Evolutionary conservation across 2,888 invertebrate genomes (phyloP), one percentile per base, ranked within the genome.

Genomic region (Morpho helenor): DNA sequence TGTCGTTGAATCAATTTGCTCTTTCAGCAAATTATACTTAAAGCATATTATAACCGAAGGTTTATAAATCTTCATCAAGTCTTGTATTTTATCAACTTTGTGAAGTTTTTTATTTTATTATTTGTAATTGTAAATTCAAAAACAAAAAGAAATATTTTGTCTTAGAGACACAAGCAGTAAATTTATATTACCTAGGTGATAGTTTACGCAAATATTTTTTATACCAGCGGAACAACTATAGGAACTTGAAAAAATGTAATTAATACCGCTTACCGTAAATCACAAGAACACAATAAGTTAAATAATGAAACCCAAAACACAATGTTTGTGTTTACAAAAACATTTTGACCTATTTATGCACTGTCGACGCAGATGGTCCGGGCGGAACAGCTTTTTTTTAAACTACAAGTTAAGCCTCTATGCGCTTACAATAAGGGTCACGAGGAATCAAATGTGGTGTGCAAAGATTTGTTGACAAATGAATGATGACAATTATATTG

Each of bases 401-500:
- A 51, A 60, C 56, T 65, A 63, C 61, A 66, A 71, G 64, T 68
- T 70, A 73, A 77, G 73, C 74, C 73, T 68, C 71, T 78, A 72
- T 67, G 62, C 65, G 65, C 51, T 73, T 71, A 75, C 68, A 67
- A 73, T 77, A 77, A 76, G 75, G 79, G 70, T 66, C 60, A 66
- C 64, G 62, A 63, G 61, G 61, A 58, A 64, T 53, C 66, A 64
- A 61, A 52, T 72, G 66, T 67, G 63, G 64, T 70, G 67, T 66
- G 63, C 61, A 59, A 69, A 66, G 68, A 68, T 79, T 77, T 76
- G 79, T 77, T 84, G 85, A 86, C 85, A 87, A 86, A 87, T 85
- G 80, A 80, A 80, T 80, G 80, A 81, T 87, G 86, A 87, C 87
- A 87, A 86, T 82, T 78, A 80, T 75, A 84, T 86, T 86, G 85